Evolutionary conservation across 2,113 vertebrate genomes (phyloP), one percentile per base, ranked within the genome.

Genomic region (Lipotes vexillifer): DNA sequence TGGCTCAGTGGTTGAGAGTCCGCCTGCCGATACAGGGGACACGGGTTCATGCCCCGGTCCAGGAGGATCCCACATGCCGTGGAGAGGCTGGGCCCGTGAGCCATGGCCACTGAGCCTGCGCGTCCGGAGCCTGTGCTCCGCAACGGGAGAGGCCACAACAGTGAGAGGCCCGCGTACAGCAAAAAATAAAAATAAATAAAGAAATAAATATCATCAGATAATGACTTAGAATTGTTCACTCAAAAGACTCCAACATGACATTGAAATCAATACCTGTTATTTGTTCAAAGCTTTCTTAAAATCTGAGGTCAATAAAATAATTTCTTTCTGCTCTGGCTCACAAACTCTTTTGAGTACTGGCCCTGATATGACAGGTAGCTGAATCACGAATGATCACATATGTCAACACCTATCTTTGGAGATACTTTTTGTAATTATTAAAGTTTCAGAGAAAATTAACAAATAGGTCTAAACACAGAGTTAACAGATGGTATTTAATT

Each of bases 401-500:
- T 18, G 55, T 92, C 89, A 97, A 97, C 15, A 61, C 7, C 57
- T 82, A 17, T 65, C 77, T 93, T 74, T 41, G 68, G n/a, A 74
- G 55, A 75, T 33, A 55, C 29, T 78, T 90, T 82, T 83, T 61
- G 6, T 74, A 97, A 92, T 93, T 57, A 80, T 61, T 89, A 55
- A 81, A 71, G 68, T 82, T 75, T 90, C 61, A 91, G 81, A 61
- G 88, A 84, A 94, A 96, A 89, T 81, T 49, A 92, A 49, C 96
- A 94, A 97, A 94, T 98, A 96, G 94, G 36, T 92, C 65, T 92
- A 91, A 97, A 97, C 87, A 71, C 82, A 63, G 82, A 95, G 72
- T 96, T 97, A 93, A 93, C 93, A 97, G 97, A 96, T 78, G 97
- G 96, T 95, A 94, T 97, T 98, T 97, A 98, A 97, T 98, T 98